Conservation (phyloP, 1,140 invertebrate genomes). For the Cherax quadricarinatus region DNA sequence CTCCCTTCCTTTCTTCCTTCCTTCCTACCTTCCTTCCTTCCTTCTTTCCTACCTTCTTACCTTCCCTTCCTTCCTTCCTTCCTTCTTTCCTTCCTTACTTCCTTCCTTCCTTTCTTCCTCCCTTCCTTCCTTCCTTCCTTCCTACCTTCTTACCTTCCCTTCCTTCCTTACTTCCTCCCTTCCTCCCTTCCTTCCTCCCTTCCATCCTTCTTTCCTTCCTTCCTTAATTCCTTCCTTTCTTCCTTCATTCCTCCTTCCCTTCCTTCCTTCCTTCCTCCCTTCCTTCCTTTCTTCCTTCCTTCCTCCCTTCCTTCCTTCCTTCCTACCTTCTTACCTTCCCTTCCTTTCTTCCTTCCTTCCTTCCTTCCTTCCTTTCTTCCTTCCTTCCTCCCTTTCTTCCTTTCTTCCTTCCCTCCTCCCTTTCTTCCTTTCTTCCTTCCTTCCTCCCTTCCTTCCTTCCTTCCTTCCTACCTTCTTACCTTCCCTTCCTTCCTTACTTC, state of each 20-base stretch:
- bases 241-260: background rate
- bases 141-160: too few species aligned
- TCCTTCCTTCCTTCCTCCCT: background rate
- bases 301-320: background rate
- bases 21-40: too few species aligned
- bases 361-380: background rate
- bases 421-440: background rate
- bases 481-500: too few species aligned
- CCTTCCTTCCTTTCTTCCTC: too few species aligned
- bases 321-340: background rate
- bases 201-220: background rate
- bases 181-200: background rate
- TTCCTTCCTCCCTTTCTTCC: background rate
- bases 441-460: background rate
- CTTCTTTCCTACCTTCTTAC: background rate
- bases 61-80: too few species aligned
- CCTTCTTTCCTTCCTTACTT: too few species aligned
- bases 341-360: background rate
- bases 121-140: too few species aligned
- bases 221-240: too few species aligned
- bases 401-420: background rate
- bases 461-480: too few species aligned
- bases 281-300: background rate
- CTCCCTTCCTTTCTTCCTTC: too few species aligned
- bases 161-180: background rate